Evolutionary conservation across 37 sponge, comb jelly and placozoan species (phyloP), one percentile per base, ranked within the genome.

Genomic region (Agelas oroides): DNA sequence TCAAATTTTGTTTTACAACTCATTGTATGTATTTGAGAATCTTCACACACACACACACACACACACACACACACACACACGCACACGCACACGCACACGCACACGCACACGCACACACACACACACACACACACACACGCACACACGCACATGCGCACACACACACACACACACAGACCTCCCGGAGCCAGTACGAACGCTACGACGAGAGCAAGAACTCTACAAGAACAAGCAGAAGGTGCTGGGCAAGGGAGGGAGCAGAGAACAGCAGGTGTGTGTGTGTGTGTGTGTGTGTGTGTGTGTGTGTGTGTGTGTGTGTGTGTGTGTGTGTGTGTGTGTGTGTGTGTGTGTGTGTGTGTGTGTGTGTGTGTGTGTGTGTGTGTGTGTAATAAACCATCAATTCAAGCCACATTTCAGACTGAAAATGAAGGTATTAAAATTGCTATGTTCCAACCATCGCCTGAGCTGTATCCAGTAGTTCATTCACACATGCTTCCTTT

Each of bases 321-420:
- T 53, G 59, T 69, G 70, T 68, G 70, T 70, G 70, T 81, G 71
- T 69, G 57, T 54, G 70, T 55, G 81, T 57, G 71, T 36, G 79
- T 36, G 79, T 79, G 67, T 14, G 67, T 79, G 79, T 64, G 79
- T 63, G 79, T 79, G 67, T 64, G 67, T 79, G 79, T 64, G 30
- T 14, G 23, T 65, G 14, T 20, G 12, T 24, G n/a, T 65, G 66
- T 65, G n/a, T 19, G 28, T n/a, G 66, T 65, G 66, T n/a, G 66
- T 13, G 66, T n/a, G 66, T 65, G 66, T 14, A 13, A 24, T 17
- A n/a, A n/a, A n/a, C n/a, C n/a, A n/a, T n/a, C n/a, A n/a, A n/a
- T n/a, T n/a, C n/a, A n/a, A n/a, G n/a, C n/a, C n/a, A n/a, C n/a
- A n/a, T n/a, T n/a, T n/a, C n/a, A n/a, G n/a, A n/a, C n/a, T n/a